Conservation (phyloP, 2,797 vertebrate species). For the Linurgus olivaceus region DNA sequence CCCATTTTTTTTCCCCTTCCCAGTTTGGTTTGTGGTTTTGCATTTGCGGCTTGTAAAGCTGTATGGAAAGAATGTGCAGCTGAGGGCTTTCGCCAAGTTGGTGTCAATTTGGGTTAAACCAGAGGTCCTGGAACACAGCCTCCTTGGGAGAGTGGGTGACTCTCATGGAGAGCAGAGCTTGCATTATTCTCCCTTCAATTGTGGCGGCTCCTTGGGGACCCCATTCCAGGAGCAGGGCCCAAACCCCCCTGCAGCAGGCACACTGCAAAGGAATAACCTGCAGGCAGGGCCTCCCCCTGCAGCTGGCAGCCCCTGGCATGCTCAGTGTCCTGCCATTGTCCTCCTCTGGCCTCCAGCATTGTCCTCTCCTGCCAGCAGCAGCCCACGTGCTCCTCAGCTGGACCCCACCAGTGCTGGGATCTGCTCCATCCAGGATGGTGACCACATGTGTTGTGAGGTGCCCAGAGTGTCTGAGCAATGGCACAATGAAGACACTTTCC, state of each 20-base stretch:
- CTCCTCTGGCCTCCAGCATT: constrained; percentile 5
- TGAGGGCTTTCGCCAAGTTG: constrained; percentile 35
- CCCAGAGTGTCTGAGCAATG: neutral
- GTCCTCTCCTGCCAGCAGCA: constrained; percentile 1
- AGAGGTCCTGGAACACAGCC: constrained; percentile 45
- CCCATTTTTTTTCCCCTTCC: neutral
- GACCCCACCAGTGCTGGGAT: neutral
- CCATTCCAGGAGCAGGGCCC: constrained; percentile 7
- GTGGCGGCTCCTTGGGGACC: neutral
- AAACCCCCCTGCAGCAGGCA: constrained; percentile 10
- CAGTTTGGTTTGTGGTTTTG: constrained; percentile 48
- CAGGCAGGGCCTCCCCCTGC: neutral
- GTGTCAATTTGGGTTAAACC: constrained; percentile 63
- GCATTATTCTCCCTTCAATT: constrained; percentile 53
- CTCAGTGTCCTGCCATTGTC: constrained; percentile 31
- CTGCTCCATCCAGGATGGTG: neutral
- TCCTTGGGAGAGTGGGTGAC: neutral
- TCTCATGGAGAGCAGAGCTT: constrained; percentile 21
- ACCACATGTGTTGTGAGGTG: constrained; percentile 36
- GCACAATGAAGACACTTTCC: constrained; percentile 42
- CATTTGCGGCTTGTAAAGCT: constrained; percentile 62
- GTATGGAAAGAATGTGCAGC: constrained; percentile 65
- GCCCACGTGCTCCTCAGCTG: constrained; percentile 34
- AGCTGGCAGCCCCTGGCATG: neutral
- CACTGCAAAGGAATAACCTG: neutral